Evolutionary conservation across 2,113 vertebrate species (phyloP).

Genomic region (Malurus cyaneus): DNA sequence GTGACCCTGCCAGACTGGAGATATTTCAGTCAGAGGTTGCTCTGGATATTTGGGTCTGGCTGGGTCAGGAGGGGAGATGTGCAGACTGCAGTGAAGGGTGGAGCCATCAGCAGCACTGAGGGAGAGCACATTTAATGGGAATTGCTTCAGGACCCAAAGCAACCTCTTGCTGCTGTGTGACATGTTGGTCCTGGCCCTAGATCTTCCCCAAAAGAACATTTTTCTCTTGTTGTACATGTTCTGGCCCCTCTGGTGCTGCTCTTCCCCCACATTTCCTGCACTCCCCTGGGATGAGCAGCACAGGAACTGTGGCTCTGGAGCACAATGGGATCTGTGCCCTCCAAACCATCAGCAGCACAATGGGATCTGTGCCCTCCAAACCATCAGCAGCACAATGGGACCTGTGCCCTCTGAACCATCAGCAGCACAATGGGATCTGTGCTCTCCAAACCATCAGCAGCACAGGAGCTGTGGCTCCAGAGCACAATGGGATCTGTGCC

Average conservation of each 20-base stretch:
- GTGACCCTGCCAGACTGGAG: background rate
- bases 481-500: background rate
- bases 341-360: too few relatives aligned
- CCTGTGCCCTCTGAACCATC: too few relatives aligned
- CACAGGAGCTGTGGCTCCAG: too few relatives aligned
- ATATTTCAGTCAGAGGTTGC: background rate
- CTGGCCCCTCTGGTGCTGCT: background rate
- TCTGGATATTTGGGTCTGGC: background rate
- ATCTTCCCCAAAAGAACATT: background rate
- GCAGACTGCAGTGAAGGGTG: background rate
- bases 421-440: too few relatives aligned
- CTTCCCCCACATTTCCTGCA: background rate
- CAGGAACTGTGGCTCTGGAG: too few relatives aligned
- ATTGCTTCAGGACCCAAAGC: background rate
- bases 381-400: too few relatives aligned
- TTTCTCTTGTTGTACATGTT: background rate
- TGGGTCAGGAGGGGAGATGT: background rate
- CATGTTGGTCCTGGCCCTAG: background rate
- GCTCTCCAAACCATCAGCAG: too few relatives aligned
- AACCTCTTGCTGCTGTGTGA: background rate
- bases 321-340: too few relatives aligned
- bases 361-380: too few relatives aligned
- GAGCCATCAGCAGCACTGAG: background rate
- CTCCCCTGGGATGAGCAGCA: background rate
- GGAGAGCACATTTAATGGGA: background rate